These are phyloP conservation scores for Colius striatus DNA, from an alignment of 2,113 vertebrate species.

Conservation along the genomic window DNA sequence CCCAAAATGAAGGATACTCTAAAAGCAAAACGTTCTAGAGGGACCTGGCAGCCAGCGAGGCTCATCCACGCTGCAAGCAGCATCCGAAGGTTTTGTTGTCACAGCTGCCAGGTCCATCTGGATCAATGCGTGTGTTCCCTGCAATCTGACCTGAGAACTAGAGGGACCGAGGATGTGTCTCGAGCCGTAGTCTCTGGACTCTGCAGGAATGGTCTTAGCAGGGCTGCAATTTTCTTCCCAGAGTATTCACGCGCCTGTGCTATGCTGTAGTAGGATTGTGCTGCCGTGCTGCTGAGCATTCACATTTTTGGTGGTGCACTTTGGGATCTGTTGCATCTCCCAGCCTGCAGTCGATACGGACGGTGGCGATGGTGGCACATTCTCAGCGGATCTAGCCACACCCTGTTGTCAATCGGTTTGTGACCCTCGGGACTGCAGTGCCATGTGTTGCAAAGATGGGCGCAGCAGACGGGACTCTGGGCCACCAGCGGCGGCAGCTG, in stretches of 20 bases:
- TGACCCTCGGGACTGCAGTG: background rate
- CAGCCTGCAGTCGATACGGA: fast-evolving
- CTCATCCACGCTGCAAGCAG: background rate
- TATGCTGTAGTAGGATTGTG: background rate
- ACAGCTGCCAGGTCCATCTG: fast-evolving
- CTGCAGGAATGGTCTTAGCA: background rate
- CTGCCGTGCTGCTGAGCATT: background rate
- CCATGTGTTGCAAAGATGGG: background rate
- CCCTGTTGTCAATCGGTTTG: background rate
- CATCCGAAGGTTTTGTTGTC: background rate
- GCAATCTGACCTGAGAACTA: background rate
- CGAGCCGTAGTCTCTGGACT: background rate
- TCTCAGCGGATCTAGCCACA: background rate
- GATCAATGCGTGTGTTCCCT: background rate
- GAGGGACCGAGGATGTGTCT: background rate
- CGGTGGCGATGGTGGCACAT: background rate
- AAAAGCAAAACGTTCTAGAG: background rate
- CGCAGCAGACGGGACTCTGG: background rate
- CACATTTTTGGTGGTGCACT: background rate
- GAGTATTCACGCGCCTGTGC: fast-evolving
- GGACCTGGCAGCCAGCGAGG: background rate
- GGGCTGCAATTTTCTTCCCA: fast-evolving
- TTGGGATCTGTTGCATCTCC: background rate
- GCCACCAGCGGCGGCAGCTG: constrained; percentile 31
- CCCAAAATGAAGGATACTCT: background rate